These are phyloP conservation scores for Cephus cinctus DNA, from an alignment of 1,140 invertebrate genomes.

Conservation along the genomic window DNA sequence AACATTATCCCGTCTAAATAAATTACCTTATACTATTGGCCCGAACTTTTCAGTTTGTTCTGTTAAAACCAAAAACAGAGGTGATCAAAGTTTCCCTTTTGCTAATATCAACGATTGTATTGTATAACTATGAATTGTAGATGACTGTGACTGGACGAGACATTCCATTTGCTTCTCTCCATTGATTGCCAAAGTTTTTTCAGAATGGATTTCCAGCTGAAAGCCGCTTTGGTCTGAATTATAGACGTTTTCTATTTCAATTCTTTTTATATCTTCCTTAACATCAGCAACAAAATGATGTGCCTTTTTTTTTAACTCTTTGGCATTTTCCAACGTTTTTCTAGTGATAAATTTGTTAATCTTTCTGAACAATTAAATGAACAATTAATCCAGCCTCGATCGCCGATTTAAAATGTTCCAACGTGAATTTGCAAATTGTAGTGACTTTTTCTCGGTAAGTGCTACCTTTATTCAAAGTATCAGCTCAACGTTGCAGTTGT, in stretches of 20 bases:
- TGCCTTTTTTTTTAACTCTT: no score
- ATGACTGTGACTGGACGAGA: neutral
- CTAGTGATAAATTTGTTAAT: no score
- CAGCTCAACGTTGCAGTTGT: neutral
- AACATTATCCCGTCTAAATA: neutral
- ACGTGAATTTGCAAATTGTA: neutral
- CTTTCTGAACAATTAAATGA: no score
- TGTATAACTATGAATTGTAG: neutral
- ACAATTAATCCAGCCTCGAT: no score
- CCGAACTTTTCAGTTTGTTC: neutral
- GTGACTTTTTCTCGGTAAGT: neutral
- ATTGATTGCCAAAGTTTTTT: neutral
- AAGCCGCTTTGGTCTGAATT: neutral
- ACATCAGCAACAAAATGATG: no score
- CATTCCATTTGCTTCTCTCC: neutral
- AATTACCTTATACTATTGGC: neutral
- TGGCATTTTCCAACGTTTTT: no score
- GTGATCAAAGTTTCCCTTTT: neutral
- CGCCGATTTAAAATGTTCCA: neutral
- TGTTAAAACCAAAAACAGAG: constrained; percentile 5
- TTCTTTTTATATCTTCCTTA: no score
- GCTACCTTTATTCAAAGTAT: neutral
- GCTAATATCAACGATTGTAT: neutral
- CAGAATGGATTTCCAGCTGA: no score
- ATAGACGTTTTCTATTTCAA: no score